Conservation (phyloP, 2,888 invertebrate genomes). For the Epinotia brunnichana region DNA sequence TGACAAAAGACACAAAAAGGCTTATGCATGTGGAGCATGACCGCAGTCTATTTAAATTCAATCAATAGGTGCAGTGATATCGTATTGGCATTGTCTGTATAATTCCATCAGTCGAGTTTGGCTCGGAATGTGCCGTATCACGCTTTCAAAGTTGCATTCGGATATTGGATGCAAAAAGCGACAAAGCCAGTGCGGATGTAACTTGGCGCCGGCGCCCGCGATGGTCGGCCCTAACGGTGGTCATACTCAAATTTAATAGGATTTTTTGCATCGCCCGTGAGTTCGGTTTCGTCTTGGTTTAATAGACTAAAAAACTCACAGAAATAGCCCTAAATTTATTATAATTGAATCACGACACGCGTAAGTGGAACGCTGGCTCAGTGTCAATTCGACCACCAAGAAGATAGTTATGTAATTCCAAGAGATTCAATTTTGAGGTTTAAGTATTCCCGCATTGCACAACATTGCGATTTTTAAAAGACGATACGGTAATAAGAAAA, state of each 20-base stretch:
- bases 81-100: slow-evolving; percentile 63
- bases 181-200: slow-evolving; percentile 59
- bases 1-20: slow-evolving; percentile 40
- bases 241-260: slow-evolving; percentile 73
- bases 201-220: slow-evolving; percentile 50
- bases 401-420: background rate
- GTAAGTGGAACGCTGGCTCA: slow-evolving; percentile 54
- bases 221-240: slow-evolving; percentile 73
- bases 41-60: slow-evolving; percentile 41
- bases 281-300: slow-evolving; percentile 61
- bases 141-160: slow-evolving; percentile 68
- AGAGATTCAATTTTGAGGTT: too few relatives aligned
- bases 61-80: slow-evolving; percentile 57
- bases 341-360: slow-evolving; percentile 68
- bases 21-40: slow-evolving; percentile 42
- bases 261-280: slow-evolving; percentile 68
- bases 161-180: slow-evolving; percentile 71
- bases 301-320: slow-evolving; percentile 31
- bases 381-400: background rate
- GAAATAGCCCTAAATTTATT: slow-evolving; percentile 63
- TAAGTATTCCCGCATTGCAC: too few relatives aligned
- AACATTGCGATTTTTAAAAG: too few relatives aligned
- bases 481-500: too few relatives aligned
- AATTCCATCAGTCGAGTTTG: slow-evolving; percentile 74
- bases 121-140: slow-evolving; percentile 66